These are phyloP conservation scores for Pantherophis vulpinus DNA, from an alignment of 2,797 vertebrate genomes.

Conservation along the genomic window DNA sequence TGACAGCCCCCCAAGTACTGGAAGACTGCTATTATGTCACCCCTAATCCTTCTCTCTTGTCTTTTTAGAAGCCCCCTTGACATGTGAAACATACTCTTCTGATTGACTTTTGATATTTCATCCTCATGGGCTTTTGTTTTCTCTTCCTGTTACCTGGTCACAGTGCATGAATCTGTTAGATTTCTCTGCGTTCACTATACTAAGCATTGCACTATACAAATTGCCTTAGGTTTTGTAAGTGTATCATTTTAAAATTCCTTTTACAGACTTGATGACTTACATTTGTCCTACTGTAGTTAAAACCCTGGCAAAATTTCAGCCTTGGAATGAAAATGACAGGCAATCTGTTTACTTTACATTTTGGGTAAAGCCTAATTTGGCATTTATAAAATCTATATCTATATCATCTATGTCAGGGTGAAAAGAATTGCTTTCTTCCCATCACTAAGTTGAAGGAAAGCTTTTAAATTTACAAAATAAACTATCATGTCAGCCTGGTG, in stretches of 20 bases:
- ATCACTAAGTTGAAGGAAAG: not conserved
- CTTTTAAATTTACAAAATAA: conserved; percentile 16
- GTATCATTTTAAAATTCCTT: not conserved
- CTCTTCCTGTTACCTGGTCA: not conserved
- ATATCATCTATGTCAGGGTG: not conserved
- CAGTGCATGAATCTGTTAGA: not conserved
- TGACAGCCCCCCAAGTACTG: not conserved
- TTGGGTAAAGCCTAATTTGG: not conserved
- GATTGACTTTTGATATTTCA: not conserved
- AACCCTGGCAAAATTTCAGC: not conserved
- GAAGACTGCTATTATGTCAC: not conserved
- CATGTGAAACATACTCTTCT: not conserved
- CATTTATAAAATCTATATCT: not conserved
- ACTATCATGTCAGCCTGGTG: not conserved
- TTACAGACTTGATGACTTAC: not conserved
- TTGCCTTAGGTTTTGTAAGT: not conserved
- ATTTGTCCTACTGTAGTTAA: not conserved
- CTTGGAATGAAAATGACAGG: not conserved
- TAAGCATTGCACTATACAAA: not conserved
- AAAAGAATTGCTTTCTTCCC: conserved; percentile 16
- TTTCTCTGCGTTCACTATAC: not conserved
- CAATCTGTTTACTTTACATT: conserved; percentile 23
- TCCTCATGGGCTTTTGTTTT: not conserved
- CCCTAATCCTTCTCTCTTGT: not conserved
- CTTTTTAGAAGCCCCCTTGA: not conserved